phyloP scores from a whole-genome alignment of 1,140 invertebrate genomes.

The Drosophila azteca region DNA sequence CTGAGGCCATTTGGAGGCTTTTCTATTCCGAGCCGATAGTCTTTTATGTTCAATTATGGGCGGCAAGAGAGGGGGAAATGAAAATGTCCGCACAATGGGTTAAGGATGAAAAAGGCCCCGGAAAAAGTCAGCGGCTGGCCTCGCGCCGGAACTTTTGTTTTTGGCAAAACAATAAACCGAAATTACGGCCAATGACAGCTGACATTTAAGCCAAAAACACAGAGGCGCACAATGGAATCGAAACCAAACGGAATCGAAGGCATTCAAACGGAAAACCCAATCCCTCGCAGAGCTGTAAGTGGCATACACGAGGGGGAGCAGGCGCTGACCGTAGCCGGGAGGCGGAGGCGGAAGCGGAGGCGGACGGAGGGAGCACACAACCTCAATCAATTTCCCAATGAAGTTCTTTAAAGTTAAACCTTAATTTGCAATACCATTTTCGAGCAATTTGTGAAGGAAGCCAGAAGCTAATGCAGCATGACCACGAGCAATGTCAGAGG shows the following conservation, averaged over 20 bases:
- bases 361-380: neutral
- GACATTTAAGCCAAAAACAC: slow-evolving; percentile 57
- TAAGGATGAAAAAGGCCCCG: slow-evolving; percentile 28
- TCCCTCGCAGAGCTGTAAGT: slow-evolving; percentile 48
- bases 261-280: slow-evolving; percentile 67
- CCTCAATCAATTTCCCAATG: slow-evolving; percentile 61
- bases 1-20: slow-evolving; percentile 21
- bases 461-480: slow-evolving; percentile 65
- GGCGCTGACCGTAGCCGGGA: neutral
- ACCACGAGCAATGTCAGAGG: slow-evolving; percentile 12
- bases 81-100: slow-evolving; percentile 63
- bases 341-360: too few relatives aligned
- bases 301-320: slow-evolving; percentile 20
- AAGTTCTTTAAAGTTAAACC: slow-evolving; percentile 65
- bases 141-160: slow-evolving; percentile 49
- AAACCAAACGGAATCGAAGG: slow-evolving; percentile 27
- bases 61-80: slow-evolving; percentile 54
- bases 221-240: slow-evolving; percentile 28
- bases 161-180: slow-evolving; percentile 72
- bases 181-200: slow-evolving; percentile 76
- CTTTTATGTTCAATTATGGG: slow-evolving; percentile 68
- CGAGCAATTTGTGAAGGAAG: slow-evolving; percentile 64
- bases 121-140: neutral
- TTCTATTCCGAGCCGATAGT: slow-evolving; percentile 36
- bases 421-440: slow-evolving; percentile 74